Base-by-base conservation (phyloP, 2,888 invertebrate species). In the Tridacna crocea region DNA sequence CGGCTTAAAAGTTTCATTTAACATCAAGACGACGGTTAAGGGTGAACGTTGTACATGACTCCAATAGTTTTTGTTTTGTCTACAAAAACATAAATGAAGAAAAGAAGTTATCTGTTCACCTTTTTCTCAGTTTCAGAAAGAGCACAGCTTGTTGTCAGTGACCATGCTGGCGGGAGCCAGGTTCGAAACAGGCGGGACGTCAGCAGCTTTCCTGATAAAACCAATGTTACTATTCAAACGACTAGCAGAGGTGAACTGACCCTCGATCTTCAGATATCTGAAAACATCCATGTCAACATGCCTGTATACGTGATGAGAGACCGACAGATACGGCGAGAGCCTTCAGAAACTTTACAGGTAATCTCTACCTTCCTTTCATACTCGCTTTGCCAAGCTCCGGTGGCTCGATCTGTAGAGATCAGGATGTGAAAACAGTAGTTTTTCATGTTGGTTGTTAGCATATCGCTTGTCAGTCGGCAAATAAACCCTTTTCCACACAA, bases 251-350 rank as follows among this genome's bases (percentile, higher is more conserved):
- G 58, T 1, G 17, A 60, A 17, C 61, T 74, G 11, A 19, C 24
- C 4, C 60, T 74, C 2, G 19, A 13, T 19, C 22, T 74, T 22
- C 60, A 47, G 63, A 74, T 17, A 74, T 47, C n/a, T 47, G 4
- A 3, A 17, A 74, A 46, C 27, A 60, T 74, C 15, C 47, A 74
- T 26, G 61, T 74, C 17, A 61, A 74, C 63, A n/a, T 47, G 3
- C 74, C 74, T 2, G 74, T 74, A 2, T 74, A 74, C 27, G 46
- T 27, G 4, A 61, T 27, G n/a, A 60, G 22, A 24, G 61, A 63
- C 26, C 63, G 63, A 36, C 4, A 61, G n/a, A 47, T 74, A 8
- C 24, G 24, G 22, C 19, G 13, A n/a, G 63, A 60, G 15, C 17
- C 19, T 12, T 13, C 60, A 10, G 17, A 3, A 12, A 4, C 26